Evolutionary conservation across 2,113 vertebrate genomes (phyloP), one percentile per base, ranked within the genome.

Genomic region (Leucopsar rothschildi): DNA sequence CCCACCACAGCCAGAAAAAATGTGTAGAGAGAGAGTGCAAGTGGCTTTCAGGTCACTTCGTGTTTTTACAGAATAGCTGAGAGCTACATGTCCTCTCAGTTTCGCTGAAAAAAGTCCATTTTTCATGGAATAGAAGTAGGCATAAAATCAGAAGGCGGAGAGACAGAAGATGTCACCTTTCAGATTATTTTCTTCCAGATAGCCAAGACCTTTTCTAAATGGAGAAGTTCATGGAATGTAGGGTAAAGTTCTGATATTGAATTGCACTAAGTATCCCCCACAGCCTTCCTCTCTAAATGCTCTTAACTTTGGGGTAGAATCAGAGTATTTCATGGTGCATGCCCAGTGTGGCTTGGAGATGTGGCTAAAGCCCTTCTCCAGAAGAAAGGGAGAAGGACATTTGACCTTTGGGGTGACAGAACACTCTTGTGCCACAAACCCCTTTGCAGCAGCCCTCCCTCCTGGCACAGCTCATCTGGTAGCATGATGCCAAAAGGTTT

Each of bases 391-490:
- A 50, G 28, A 35, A 79, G 6, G 35, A 33, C 2, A 3, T 42
- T 24, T 19, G 35, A 37, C 44, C 5, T 15, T 22, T 27, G 10
- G 10, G 52, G 15, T 53, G 28, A 42, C 42, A 73, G 11, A 53
- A 44, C 40, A 73, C 9, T 4, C 6, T 5, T 6, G 19, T 53
- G 53, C 24, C 33, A 17, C 24, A 44, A 9, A 7, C 3, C 2
- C 1, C 17, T n/a, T 12, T 3, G 3, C 29, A 78, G 22, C 45
- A 60, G 8, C 8, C 56, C 18, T 56, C 24, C n/a, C 5, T 52
- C 5, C 2, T 1, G 12, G 19, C 5, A 42, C 25, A 71, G 8
- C 6, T 15, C 24, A 25, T 27, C n/a, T 1, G 1, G 4, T 2
- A 42, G 5, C 24, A 53, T 4, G 5, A 25, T 33, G 35, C 14